Evolutionary conservation across 2,797 vertebrate genomes (phyloP).

Genomic region (Lateolabrax maculatus): DNA sequence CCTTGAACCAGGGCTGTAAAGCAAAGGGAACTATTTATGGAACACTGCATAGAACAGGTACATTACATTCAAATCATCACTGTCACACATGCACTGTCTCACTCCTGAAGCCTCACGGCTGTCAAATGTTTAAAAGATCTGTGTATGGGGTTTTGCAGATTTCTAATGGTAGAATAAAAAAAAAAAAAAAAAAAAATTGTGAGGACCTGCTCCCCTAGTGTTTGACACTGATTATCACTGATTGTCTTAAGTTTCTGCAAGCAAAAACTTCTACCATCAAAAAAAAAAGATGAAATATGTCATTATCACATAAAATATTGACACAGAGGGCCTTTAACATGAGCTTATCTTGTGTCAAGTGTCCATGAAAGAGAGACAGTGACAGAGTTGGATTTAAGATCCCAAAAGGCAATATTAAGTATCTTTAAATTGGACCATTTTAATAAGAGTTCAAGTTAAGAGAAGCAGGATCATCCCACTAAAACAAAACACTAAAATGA

Average conservation of each 20-base stretch:
- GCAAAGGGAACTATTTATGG: slow-evolving; percentile 48
- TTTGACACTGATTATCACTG: neutral
- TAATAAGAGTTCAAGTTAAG: neutral
- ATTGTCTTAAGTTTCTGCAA: neutral
- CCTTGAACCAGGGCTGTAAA: slow-evolving; percentile 96
- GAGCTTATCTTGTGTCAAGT: no score
- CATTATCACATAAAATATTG: neutral
- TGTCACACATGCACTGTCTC: neutral
- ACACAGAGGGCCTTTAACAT: neutral
- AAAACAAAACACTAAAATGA: neutral
- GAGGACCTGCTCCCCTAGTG: no score
- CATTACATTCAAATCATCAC: slow-evolving; percentile 1
- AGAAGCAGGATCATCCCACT: neutral
- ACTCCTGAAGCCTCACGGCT: neutral
- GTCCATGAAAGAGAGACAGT: neutral
- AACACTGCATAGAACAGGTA: neutral
- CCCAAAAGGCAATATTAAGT: neutral
- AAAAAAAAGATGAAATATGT: no score
- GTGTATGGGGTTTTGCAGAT: neutral
- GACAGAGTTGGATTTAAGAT: neutral
- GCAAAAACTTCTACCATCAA: neutral
- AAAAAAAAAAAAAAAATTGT: no score
- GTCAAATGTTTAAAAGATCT: neutral
- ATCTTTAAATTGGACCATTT: neutral
- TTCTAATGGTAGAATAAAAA: neutral